Evolutionary conservation across 2,797 vertebrate genomes (phyloP).

Genomic region (Notolabrus celidotus): DNA sequence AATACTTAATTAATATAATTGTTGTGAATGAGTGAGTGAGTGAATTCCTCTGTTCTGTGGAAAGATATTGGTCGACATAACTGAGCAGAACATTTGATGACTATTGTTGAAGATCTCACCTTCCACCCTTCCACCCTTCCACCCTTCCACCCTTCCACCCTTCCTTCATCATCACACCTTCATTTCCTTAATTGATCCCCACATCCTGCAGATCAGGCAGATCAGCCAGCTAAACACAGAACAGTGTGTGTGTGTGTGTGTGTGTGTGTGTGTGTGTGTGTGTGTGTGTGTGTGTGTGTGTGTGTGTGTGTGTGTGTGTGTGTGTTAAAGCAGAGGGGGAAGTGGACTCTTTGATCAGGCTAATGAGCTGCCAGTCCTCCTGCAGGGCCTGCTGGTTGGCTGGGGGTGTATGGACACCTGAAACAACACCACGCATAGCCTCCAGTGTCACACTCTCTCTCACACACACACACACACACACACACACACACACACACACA

Average conservation of each 20-base stretch:
- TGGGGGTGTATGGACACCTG: conserved; percentile 76
- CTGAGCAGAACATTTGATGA: conserved; percentile 17
- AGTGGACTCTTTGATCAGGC: conserved; percentile 86
- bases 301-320: conserved; percentile 50
- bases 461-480: too few species aligned
- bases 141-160: conserved; percentile 5
- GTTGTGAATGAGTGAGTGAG: too few species aligned
- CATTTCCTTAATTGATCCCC: conserved; percentile 79
- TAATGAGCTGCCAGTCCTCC: conserved; percentile 86
- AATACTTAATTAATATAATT: too few species aligned
- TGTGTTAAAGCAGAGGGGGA: conserved; percentile 68
- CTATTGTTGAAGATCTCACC: conserved; percentile 22
- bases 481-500: conserved; percentile 52
- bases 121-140: too few species aligned
- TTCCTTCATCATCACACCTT: conserved; percentile 65
- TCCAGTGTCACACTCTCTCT: conserved; percentile 53
- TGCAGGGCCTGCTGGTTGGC: conserved; percentile 77
- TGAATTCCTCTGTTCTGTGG: not conserved
- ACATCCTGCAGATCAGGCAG: conserved; percentile 75
- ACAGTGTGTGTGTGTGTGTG: conserved; percentile 25
- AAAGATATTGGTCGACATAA: conserved; percentile 15
- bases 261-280: conserved; percentile 33
- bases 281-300: conserved; percentile 52
- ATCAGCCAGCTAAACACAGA: conserved; percentile 79
- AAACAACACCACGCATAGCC: conserved; percentile 73